phyloP scores from a whole-genome alignment of 2,113 vertebrate species.

The Erythrocercus mccallii region DNA sequence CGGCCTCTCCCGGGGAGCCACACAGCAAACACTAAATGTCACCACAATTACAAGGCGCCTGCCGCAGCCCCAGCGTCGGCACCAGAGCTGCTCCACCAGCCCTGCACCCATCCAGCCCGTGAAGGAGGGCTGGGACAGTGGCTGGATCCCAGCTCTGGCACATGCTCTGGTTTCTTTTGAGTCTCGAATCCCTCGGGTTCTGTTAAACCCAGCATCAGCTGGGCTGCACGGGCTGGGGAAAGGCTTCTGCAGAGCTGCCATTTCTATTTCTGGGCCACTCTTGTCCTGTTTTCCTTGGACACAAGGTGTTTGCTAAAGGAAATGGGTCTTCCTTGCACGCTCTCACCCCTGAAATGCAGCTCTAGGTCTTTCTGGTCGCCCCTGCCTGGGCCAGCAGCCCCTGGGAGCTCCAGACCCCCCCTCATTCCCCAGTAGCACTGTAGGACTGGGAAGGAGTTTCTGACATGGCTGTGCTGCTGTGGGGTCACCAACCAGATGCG shows the following conservation, averaged over 20 bases:
- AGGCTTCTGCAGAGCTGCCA: background rate
- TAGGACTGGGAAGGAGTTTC: background rate
- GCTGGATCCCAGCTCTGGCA: background rate
- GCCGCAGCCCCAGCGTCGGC: background rate
- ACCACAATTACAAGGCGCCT: background rate
- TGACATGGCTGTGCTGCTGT: background rate
- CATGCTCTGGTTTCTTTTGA: background rate
- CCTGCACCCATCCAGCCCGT: fast-evolving
- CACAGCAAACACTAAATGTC: background rate
- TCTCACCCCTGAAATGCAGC: background rate
- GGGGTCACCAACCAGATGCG: fast-evolving
- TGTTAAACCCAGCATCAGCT: background rate
- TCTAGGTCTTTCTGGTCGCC: background rate
- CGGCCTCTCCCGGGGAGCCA: background rate
- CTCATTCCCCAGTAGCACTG: background rate
- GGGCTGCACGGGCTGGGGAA: background rate
- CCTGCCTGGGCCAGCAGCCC: background rate
- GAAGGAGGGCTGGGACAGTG: background rate
- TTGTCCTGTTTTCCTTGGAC: background rate
- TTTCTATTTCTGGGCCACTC: background rate
- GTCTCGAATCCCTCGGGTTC: background rate
- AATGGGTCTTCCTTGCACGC: background rate
- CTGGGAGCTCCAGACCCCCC: background rate
- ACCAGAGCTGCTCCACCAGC: background rate
- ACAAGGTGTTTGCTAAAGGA: background rate